These are phyloP conservation scores for Oedothorax gibbosus DNA, from an alignment of 1,140 invertebrate genomes.

Conservation along the genomic window DNA sequence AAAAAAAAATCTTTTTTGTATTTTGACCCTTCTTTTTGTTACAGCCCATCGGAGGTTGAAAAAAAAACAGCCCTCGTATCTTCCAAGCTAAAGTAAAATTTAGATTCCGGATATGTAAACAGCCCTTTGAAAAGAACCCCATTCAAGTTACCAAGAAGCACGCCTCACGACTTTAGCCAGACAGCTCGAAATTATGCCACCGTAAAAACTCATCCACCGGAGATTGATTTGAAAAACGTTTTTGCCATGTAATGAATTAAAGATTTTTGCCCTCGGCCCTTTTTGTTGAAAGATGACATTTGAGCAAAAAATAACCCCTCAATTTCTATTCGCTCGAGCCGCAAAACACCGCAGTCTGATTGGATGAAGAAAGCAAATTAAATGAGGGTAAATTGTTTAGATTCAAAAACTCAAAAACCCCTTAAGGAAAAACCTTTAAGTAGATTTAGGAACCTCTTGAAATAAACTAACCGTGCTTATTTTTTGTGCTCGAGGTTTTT, in stretches of 20 bases:
- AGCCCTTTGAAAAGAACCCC: background rate
- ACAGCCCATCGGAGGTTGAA: too few relatives aligned
- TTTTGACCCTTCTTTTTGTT: too few relatives aligned
- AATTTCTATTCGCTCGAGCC: background rate
- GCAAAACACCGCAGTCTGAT: conserved; percentile 38
- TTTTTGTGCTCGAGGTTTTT: conserved; percentile 23
- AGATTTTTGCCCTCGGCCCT: conserved; percentile 44
- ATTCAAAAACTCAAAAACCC: background rate
- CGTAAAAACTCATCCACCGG: conserved; percentile 45
- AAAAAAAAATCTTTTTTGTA: too few relatives aligned
- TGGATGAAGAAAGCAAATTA: conserved; percentile 46
- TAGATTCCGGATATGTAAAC: background rate
- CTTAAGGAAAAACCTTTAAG: background rate
- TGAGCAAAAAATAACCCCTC: conserved; percentile 31
- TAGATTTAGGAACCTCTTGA: background rate
- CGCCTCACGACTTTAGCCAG: background rate
- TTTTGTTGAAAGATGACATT: background rate
- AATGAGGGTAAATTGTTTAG: conserved; percentile 54
- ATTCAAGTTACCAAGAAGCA: background rate
- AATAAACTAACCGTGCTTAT: conserved; percentile 49
- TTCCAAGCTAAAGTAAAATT: too few relatives aligned
- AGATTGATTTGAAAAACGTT: conserved; percentile 24
- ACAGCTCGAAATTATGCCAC: conserved; percentile 39
- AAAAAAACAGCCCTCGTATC: too few relatives aligned
- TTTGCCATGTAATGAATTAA: conserved; percentile 52